phyloP scores from a whole-genome alignment of 1,140 invertebrate genomes.

The Stegodyphus mimosarum region DNA sequence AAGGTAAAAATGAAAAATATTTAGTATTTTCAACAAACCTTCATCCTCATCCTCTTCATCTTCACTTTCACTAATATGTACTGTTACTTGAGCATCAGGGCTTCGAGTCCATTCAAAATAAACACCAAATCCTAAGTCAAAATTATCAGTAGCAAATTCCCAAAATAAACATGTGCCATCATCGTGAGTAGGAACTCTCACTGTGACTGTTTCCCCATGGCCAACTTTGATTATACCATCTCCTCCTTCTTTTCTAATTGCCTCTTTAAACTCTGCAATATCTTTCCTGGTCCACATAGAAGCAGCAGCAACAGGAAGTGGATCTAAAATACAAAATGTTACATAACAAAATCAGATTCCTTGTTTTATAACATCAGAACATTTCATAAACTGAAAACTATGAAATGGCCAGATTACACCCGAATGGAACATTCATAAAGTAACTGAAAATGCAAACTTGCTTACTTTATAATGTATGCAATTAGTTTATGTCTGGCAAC shows the following conservation, averaged over 20 bases:
- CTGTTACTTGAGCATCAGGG: conserved; percentile 82
- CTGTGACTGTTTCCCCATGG: conserved; percentile 97
- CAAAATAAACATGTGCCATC: conserved; percentile 96
- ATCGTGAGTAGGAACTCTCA: conserved; percentile 95
- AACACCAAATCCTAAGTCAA: conserved; percentile 98
- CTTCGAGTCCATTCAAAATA: conserved; percentile 98
- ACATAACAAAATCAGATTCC: too few species aligned
- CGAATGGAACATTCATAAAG: too few species aligned
- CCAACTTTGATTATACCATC: conserved; percentile 96
- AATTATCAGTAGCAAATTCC: conserved; percentile 99
- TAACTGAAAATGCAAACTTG: too few species aligned
- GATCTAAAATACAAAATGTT: conserved; percentile 35
- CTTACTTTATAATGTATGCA: too few species aligned
- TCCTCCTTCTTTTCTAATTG: conserved; percentile 84
- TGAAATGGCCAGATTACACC: too few species aligned
- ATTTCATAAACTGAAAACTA: too few species aligned
- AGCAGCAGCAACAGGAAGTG: conserved; percentile 76
- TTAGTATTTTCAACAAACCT: conserved; percentile 68
- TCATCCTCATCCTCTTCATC: conserved; percentile 82
- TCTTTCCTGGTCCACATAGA: conserved; percentile 96
- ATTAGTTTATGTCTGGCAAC: too few species aligned
- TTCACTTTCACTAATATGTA: conserved; percentile 90
- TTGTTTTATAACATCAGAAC: too few species aligned
- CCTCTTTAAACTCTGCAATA: conserved; percentile 90
- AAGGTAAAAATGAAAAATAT: background rate